Evolutionary conservation across 2,888 invertebrate genomes (phyloP).

Genomic region (Polymixis lichenea): DNA sequence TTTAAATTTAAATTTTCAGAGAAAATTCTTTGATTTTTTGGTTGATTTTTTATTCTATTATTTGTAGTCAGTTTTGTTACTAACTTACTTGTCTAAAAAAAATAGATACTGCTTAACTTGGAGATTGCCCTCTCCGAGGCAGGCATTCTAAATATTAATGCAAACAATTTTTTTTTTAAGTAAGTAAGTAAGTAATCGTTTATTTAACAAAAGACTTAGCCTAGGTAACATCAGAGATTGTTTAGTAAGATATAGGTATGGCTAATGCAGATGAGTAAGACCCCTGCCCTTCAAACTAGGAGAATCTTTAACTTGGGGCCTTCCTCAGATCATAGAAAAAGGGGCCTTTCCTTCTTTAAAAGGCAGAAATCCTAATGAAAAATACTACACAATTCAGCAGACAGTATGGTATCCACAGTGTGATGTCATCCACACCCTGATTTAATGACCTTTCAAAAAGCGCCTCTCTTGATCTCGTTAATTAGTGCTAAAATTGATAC

Average conservation of each 20-base stretch:
- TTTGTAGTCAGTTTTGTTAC: background rate
- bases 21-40: background rate
- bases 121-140: background rate
- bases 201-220: too few relatives aligned
- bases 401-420: slow-evolving; percentile 33
- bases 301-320: background rate
- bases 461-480: slow-evolving; percentile 9
- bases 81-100: background rate
- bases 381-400: slow-evolving; percentile 1
- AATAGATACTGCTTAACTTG: too few relatives aligned
- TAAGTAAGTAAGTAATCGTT: too few relatives aligned
- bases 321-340: background rate
- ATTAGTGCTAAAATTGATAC: slow-evolving; percentile 42
- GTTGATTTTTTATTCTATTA: background rate
- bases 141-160: background rate
- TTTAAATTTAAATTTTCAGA: background rate
- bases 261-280: too few relatives aligned
- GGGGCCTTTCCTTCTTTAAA: background rate
- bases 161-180: too few relatives aligned
- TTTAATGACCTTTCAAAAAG: slow-evolving; percentile 15
- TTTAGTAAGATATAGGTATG: too few relatives aligned
- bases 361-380: background rate
- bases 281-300: too few relatives aligned
- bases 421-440: slow-evolving; percentile 17
- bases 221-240: too few relatives aligned